Conservation (phyloP, 2,113 vertebrate species). For the Bombycilla garrulus region DNA sequence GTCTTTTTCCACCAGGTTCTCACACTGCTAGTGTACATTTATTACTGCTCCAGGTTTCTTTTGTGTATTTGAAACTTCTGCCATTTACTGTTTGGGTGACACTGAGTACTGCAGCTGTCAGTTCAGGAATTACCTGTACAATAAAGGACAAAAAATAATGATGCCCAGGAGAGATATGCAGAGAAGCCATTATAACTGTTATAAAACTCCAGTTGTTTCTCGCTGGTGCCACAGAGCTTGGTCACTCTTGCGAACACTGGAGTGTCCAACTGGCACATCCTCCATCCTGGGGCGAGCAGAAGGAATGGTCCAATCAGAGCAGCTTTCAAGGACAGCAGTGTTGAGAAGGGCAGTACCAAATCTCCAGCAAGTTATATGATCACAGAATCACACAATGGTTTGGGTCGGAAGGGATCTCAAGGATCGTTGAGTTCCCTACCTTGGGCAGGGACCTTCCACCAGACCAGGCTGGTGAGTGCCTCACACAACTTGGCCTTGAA, state of each 20-base stretch:
- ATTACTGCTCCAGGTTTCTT: neutral
- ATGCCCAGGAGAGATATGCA: neutral
- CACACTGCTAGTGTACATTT: neutral
- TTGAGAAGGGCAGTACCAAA: neutral
- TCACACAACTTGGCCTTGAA: neutral
- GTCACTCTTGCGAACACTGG: neutral
- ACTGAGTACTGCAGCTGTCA: neutral
- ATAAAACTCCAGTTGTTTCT: neutral
- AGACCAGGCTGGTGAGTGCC: neutral
- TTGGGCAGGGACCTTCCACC: neutral
- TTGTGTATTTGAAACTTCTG: neutral
- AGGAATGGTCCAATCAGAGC: neutral
- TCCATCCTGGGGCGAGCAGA: neutral
- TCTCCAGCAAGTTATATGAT: fast-evolving
- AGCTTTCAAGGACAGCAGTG: neutral
- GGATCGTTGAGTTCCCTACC: too few relatives aligned
- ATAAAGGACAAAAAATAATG: neutral
- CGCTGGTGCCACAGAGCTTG: neutral
- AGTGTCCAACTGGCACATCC: neutral
- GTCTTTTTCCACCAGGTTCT: neutral
- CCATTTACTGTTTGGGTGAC: neutral
- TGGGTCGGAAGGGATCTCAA: neutral
- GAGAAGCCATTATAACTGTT: neutral
- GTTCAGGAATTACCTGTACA: neutral
- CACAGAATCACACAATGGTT: neutral